A percentile compares a stretch with the other conserved stretches of the same genome.
phyloP scores from a whole-genome alignment of 2,888 invertebrate species.

The Netelia melanura region DNA sequence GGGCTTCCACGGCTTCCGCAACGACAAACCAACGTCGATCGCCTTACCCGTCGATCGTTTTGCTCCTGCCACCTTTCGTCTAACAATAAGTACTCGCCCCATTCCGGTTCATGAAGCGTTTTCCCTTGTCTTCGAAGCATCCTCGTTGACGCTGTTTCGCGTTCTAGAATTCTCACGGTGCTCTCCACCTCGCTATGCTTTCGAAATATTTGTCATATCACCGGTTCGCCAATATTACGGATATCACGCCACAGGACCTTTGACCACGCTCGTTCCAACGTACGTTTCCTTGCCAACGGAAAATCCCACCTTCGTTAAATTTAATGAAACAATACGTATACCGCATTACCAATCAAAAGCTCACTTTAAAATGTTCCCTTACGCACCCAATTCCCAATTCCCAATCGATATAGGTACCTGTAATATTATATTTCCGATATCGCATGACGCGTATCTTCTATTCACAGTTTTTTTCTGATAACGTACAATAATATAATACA shows the following conservation, averaged over 20 bases:
- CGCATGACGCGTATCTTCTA: no score
- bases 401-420: no score
- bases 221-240: slow-evolving; percentile 39
- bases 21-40: slow-evolving; percentile 84
- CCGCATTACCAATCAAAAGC: no score
- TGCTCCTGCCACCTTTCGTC: slow-evolving; percentile 80
- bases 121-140: slow-evolving; percentile 48
- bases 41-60: slow-evolving; percentile 84
- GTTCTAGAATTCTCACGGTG: slow-evolving; percentile 42
- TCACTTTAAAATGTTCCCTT: no score
- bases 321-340: no score
- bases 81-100: slow-evolving; percentile 76
- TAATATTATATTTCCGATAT: no score
- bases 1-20: slow-evolving; percentile 84
- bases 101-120: slow-evolving; percentile 57
- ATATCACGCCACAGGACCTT: background rate
- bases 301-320: no score
- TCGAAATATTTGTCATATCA: slow-evolving; percentile 49
- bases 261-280: background rate
- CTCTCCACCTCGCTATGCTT: slow-evolving; percentile 1
- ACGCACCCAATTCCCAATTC: no score
- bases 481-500: no score
- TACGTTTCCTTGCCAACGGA: background rate
- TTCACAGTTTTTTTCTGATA: no score
- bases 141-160: background rate